Base-by-base conservation (phyloP, 2,797 vertebrate genomes). In the Anisognathus igniventris region DNA sequence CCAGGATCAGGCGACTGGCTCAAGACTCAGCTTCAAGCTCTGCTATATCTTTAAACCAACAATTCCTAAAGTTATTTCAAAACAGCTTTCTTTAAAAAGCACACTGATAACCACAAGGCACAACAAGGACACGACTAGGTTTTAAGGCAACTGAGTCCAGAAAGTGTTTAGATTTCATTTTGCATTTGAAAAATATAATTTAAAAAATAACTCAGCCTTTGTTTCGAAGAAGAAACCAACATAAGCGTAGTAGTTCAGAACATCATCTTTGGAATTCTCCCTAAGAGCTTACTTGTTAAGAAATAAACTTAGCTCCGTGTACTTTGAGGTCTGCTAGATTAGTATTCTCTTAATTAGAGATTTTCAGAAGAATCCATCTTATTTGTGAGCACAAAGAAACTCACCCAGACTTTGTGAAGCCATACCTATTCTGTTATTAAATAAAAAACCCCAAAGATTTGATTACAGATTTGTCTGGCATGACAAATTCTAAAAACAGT, bases 391-490 rank as follows among this genome's bases (percentile, higher is more conserved):
- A 83, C 23, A 27, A 78, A 80, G 50, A 79, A 74, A 72, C 27
- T 65, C 61, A 86, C 23, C 44, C 65, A 87, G 45, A 71, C 76
- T 96, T 94, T 50, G 72, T 88, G 83, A 94, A 96, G 78, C 60
- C 64, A 62, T 92, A 96, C 87, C 79, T 93, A 72, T 87, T 65
- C 64, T 48, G 48, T 92, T 80, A 92, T 94, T 95, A 51, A 93
- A 97, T 95, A 42, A 91, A 79, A 75, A 33, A 4, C 0, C 4
- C 12, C 24, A 53, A 65, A 95, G 54, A 96, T 94, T 77, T 87
- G 93, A 96, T 96, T 96, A 95, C 14, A 86, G 66, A 91, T 92
- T 78, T 45, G 50, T 89, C 88, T 95, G 73, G 82, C 68, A 96
- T 73, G 39, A 95, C 45, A 92, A 94, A 94, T 92, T 76, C 89